Evolutionary conservation across 2,113 vertebrate genomes (phyloP), one percentile per base, ranked within the genome.

Genomic region (Clarias magur): DNA sequence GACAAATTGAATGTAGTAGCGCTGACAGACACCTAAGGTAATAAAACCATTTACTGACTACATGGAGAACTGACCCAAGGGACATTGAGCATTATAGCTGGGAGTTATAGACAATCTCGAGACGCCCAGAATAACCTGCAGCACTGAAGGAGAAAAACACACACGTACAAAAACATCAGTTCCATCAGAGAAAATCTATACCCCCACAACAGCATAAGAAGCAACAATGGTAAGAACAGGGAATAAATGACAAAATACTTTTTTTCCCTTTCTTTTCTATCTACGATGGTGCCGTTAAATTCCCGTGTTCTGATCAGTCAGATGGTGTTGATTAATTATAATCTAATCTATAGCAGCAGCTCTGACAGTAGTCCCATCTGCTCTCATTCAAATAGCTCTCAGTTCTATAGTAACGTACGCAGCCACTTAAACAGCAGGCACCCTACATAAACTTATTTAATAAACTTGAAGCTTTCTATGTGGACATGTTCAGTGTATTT

Each of bases 41-140:
- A 83, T 4, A 42, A 75, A 82, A 83, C 21, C 73, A 19, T 80
- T 84, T 81, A 73, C 78, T 65, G 79, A 86, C 80, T 73, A 25
- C 56, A 86, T 42, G n/a, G 21, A 70, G 6, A 88, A 79, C 42
- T 62, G 83, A 79, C 70, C 38, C 65, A 48, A 23, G 65, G 81
- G 63, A 84, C 23, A 21, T 19, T 0, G 54, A 72, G 68, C 19
- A 16, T 76, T 23, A 68, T 60, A 68, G 73, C 53, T 72, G 67
- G 70, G 70, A 82, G 85, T 60, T 34, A 48, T 48, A 60, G 42
- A 82, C 38, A 53, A 23, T 53, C 70, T 83, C 83, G 48, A 76
- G 72, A 83, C 25, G 57, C 25, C 53, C 23, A 82, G 34, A 62
- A 81, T 80, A 72, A 80, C 81, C 56, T 81, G 80, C 19, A 5